Evolutionary conservation across 2,888 invertebrate species (phyloP), one percentile per base, ranked within the genome.

Genomic region (Aleiodes testaceus): DNA sequence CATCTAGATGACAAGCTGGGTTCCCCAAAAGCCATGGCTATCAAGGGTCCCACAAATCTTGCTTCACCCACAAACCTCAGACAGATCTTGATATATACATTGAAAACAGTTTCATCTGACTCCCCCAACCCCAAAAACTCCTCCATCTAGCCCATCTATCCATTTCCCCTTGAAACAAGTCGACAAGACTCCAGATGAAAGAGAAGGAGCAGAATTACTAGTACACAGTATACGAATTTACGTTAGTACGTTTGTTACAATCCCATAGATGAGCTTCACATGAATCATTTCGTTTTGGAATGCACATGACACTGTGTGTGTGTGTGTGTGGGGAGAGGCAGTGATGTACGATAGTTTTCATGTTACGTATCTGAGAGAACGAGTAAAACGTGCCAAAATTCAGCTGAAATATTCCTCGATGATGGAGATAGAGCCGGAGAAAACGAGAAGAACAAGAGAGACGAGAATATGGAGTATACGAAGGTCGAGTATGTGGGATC

Each of bases 321-420:
- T 20, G 6, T 11, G 11, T n/a, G n/a, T n/a, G 36, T 47, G 12
- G 18, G 53, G 20, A 74, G 78, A 72, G 77, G 72, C n/a, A n/a
- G 75, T 85, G 85, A 85, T 85, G 80, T 84, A 85, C 81, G 84
- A 81, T 80, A 84, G 80, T 82, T 79, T 78, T 75, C 82, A 81
- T 81, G 69, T 63, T 61, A 73, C 71, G 9, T 36, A 6, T 59
- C 50, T 47, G 69, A 72, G 63, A 26, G 66, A 71, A 63, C 64
- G 69, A 63, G 63, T 12, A 18, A 42, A 63, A 45, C 45, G 45
- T 63, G 45, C 63, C 63, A 63, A 63, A 63, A 45, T 63, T n/a
- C 20, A 6, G n/a, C 9, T n/a, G 45, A 45, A 63, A 63, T 45
- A 63, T 63, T 26, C 30, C 30, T 42, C 59, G 18, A n/a, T 36